Evolutionary conservation across 2,888 invertebrate species (phyloP), one percentile per base, ranked within the genome.

Genomic region (Melinopterus prodromus): DNA sequence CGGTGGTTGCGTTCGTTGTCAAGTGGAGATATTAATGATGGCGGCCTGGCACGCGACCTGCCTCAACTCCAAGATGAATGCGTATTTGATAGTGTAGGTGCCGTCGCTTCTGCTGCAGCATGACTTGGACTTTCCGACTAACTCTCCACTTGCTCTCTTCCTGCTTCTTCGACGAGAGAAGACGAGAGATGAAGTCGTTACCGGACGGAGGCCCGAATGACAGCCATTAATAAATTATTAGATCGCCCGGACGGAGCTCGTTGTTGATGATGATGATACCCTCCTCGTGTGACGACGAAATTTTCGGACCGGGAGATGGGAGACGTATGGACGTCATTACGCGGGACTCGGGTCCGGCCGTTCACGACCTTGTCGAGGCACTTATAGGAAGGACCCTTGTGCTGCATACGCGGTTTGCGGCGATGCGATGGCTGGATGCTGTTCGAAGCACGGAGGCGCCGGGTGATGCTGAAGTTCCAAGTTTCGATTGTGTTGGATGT

Each of bases 1-100:
- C 79, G 74, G 80, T 79, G 79, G 79, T 77, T 79, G 79, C 77
- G 77, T 72, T 79, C 78, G 70, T 71, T 76, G 78, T 79, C 81
- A 81, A 74, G 74, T 53, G 53, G 81, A 80, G 82, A 80, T 81
- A 84, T 84, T 84, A 84, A 84, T 84, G 83, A 84, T 83, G 82
- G 82, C 82, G 82, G 81, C 82, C 81, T 78, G 82, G 84, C 85
- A 85, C 85, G 85, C 85, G 85, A 85, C 85, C 85, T 85, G 84
- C 85, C 85, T 84, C 84, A 85, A 85, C 85, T 6, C 35, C 9
- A 84, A 85, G 85, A 85, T 85, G 84, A 85, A 85, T 85, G 85
- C 84, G 81, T 84, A 84, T 85, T 85, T 85, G 85, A 85, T 85
- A 85, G 85, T 84, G 82, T 79, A 81, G 36, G 53, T 53, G 53